Percentiles rank a stretch among this genome's conserved stretches.
Conservation (phyloP, 1,140 invertebrate genomes). For the Drosophila kepulauana region DNA sequence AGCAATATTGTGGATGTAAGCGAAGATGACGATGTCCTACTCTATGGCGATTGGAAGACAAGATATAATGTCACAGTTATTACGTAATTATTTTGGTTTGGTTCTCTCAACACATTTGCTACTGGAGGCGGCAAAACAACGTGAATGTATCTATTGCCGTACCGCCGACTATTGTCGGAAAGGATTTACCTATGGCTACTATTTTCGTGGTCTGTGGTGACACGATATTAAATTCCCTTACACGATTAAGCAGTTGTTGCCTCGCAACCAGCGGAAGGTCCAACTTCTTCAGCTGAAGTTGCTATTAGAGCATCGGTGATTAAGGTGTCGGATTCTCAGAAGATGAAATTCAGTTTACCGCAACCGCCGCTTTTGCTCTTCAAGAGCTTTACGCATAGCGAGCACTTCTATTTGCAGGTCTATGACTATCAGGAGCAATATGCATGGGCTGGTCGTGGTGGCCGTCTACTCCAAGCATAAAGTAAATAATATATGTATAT, state of each 20-base stretch:
- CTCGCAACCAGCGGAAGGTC: background rate
- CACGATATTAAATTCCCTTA: slow-evolving; percentile 51
- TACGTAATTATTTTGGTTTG: too few relatives aligned
- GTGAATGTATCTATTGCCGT: too few relatives aligned
- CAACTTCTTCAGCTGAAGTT: background rate
- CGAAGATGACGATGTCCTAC: too few relatives aligned
- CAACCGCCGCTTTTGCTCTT: slow-evolving; percentile 32
- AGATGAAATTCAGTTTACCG: background rate
- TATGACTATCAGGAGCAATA: slow-evolving; percentile 77
- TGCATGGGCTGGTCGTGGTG: slow-evolving; percentile 95
- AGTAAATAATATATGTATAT: slow-evolving; percentile 44
- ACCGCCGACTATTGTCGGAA: slow-evolving; percentile 59
- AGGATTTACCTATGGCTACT: slow-evolving; percentile 75
- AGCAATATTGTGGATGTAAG: too few relatives aligned
- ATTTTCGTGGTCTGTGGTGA: slow-evolving; percentile 74
- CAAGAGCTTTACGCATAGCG: slow-evolving; percentile 17
- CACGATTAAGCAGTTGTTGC: slow-evolving; percentile 23
- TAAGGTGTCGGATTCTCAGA: slow-evolving; percentile 22
- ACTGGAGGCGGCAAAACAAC: too few relatives aligned
- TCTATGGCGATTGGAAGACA: too few relatives aligned
- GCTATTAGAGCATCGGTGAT: background rate
- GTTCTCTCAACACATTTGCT: too few relatives aligned
- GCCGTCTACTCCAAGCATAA: slow-evolving; percentile 95
- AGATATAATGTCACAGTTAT: too few relatives aligned
- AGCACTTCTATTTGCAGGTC: slow-evolving; percentile 44